Conservation (phyloP, 2,113 vertebrate species). For the Mustela nigripes region DNA sequence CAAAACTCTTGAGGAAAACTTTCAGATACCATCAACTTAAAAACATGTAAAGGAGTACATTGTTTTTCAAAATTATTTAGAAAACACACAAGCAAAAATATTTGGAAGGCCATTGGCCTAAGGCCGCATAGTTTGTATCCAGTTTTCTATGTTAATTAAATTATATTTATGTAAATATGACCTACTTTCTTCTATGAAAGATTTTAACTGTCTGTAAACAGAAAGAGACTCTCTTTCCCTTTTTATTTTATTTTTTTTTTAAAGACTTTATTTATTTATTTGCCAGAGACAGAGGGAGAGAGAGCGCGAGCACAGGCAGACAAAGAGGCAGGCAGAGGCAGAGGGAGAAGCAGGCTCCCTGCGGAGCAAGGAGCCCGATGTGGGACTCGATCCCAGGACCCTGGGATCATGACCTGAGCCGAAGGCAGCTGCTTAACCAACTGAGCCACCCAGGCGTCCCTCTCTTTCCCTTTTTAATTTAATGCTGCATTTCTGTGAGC, state of each 20-base stretch:
- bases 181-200: constrained; percentile 51
- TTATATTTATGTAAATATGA: constrained; percentile 37
- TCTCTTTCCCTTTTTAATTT: constrained; percentile 40
- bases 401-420: too few species aligned
- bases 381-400: too few species aligned
- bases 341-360: too few species aligned
- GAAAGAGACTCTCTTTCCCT: neutral
- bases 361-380: too few species aligned
- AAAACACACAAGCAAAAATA: constrained; percentile 36
- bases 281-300: too few species aligned
- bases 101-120: constrained; percentile 17
- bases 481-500: constrained; percentile 50
- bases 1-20: constrained; percentile 22
- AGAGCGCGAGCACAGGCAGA: too few species aligned
- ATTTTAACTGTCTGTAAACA: constrained; percentile 34
- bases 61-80: constrained; percentile 12
- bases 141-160: constrained; percentile 38
- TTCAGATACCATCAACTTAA: constrained; percentile 34
- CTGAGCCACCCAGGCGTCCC: too few species aligned
- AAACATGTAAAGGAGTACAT: neutral
- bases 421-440: too few species aligned
- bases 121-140: neutral
- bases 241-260: too few species aligned
- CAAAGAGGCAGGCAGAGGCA: too few species aligned
- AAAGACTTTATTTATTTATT: too few species aligned